Evolutionary conservation across 2,888 invertebrate species (phyloP), one percentile per base, ranked within the genome.

Genomic region (Erannis defoliaria): DNA sequence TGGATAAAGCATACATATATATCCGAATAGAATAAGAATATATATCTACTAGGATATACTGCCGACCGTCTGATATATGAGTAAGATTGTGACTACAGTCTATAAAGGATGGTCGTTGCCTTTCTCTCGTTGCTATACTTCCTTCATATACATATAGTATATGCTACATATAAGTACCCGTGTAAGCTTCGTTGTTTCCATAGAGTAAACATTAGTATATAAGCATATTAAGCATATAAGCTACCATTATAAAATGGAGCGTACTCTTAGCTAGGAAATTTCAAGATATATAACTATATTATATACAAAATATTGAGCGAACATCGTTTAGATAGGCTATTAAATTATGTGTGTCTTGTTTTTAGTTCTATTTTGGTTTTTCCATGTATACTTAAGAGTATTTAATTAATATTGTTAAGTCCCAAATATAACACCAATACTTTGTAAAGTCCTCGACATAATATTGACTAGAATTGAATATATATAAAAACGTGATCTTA

Each of bases 281-380:
- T 80, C 84, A 82, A 88, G 80, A 85, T 84, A 82, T 81, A 76
- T 76, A 85, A 85, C 77, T 84, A 79, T 82, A 82, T 81, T 81
- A 81, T 84, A 84, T 85, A 87, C 83, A 86, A 80, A 82, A 81
- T 78, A 77, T 74, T 60, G 62, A 56, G 60, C 80, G 78, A 77
- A 78, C 80, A 82, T 83, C 78, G 76, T 82, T 81, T 89, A 89
- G 89, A 88, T 89, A 89, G 88, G 87, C 80, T 88, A 88, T 88
- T 81, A 73, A 64, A 54, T 64, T 66, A 67, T 66, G 66, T 66
- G 62, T 64, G 45, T 70, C 42, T 63, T 59, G 57, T 42, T 35
- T 58, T 53, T 49, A 43, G 29, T 51, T 66, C 49, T 46, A 43
- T 62, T 56, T 66, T 49, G 29, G 10, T 55, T 65, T 43, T 55